Evolutionary conservation across 2,888 invertebrate species (phyloP), one percentile per base, ranked within the genome.

Genomic region (Lepetodrilus schrolli): DNA sequence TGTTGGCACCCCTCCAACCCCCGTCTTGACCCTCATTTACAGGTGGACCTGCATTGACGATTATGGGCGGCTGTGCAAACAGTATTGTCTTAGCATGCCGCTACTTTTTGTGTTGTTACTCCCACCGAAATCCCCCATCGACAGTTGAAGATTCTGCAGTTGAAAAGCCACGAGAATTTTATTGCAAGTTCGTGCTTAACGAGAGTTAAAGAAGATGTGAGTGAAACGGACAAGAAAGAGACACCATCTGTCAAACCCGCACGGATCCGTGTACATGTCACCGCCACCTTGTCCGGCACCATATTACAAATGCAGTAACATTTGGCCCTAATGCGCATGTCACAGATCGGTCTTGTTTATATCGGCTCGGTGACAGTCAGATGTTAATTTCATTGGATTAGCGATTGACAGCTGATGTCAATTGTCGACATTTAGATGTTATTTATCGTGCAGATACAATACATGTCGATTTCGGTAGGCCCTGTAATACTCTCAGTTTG

Each of bases 61-160:
- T 23, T 30, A 58, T 58, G 58, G 58, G 30, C 58, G 58, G 58
- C 58, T 58, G 58, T 30, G 58, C 30, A 58, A 58, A 58, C 30
- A 58, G 7, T 34, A n/a, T 58, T 58, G 58, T 58, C 58, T 58
- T 58, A 30, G 30, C 8, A 58, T 23, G 58, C 30, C 58, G 30
- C 17, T 58, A 30, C 26, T 58, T 58, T 58, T 58, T 58, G 58
- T 58, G 30, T 58, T 17, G 30, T 3, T 30, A 58, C 26, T 58
- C 58, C 10, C 13, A 17, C 58, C 34, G 7, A 58, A 58, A 58
- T 58, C 58, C 58, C 26, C 5, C 30, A 30, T 30, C 58, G 58
- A 58, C 58, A 58, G 58, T 58, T 58, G 58, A 30, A 58, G 26
- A 30, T n/a, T 58, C 34, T 34, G 20, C 43, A 58, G 58, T 58